Base-by-base conservation (phyloP, 1,140 invertebrate species). In the Caenorhabditis tropicalis region DNA sequence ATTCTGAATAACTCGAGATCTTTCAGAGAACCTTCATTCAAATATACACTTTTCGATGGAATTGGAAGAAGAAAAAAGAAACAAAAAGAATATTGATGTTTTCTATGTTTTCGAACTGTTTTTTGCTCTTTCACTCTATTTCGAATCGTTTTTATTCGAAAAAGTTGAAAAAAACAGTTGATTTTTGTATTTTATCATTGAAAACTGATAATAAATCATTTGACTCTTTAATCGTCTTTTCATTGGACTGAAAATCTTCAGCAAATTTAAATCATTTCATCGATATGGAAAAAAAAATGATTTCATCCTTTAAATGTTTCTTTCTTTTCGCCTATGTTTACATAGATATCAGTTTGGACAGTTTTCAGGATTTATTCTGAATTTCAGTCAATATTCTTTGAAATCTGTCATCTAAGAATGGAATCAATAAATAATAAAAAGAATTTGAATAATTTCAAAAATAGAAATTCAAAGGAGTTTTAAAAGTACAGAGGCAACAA, bases 201-300 rank as follows among this genome's bases (percentile, higher is more conserved):
- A 56, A 51, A 56, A 56, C 27, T 56, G 53, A 27, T 56, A 27
- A 56, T 56, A 56, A 56, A 56, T 56, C 53, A 56, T 56, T 56
- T 56, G 53, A 56, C 24, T 27, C 10, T 56, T 27, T 56, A 56
- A 56, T 56, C 53, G 53, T 15, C 53, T 56, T 51, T 56, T 24
- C 24, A 12, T 21, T 24, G 4, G 21, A 27, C 9, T 10, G 29
- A 27, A 56, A 56, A n/a, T 24, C 24, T 56, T 56, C 7, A 56
- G n/a, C 16, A 56, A 29, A 56, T 56, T 6, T 15, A 27, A 27
- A 56, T 9, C 12, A 56, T 27, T 56, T n/a, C n/a, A n/a, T n/a
- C n/a, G n/a, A n/a, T n/a, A n/a, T n/a, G n/a, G n/a, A n/a, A 19
- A 56, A 56, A 27, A 56, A 15, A 19, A 56, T 12, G 19, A 51